Evolutionary conservation across 2,888 invertebrate species (phyloP), one percentile per base, ranked within the genome.

Genomic region (Danaus chrysippus): DNA sequence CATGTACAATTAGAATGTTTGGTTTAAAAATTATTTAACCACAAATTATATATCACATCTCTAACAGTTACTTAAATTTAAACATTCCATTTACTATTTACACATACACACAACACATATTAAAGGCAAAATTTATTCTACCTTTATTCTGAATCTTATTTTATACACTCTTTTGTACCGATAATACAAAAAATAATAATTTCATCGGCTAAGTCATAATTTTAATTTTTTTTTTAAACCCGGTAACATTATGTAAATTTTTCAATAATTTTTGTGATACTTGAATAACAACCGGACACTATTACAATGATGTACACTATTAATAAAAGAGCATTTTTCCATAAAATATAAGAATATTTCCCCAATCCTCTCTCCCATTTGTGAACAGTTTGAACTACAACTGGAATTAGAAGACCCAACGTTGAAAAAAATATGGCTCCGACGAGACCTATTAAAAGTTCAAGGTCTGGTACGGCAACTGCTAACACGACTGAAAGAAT

Each of bases 371-470:
- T 83, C 12, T 95, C 94, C 94, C 94, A 95, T 64, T 91, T 88
- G 68, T 94, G 92, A 10, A 96, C 92, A 0, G 94, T 94, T 75
- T 96, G 95, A 2, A 96, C 92, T 13, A 95, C 85, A 0, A 95
- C 93, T 15, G 96, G 96, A 49, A 95, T 93, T 56, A 94, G 90
- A 12, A 96, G 91, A 0, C 98, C 97, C 58, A 94, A 87, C 10
- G 93, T 93, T 6, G 95, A 94, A 75, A 94, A 93, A 73, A 94
- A 94, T 10, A 94, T 92, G 3, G 98, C 95, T 1, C 98, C 98
- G 0, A 98, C 96, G 49, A 98, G 87, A 8, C 96, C 95, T 68
- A 98, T 98, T 67, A 98, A 94, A 0, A 97, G 93, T 63, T 95
- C 96, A 62, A 98, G 83, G 71, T 96, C 93, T 3, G 97, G 97